Evolutionary conservation across 1,140 invertebrate genomes (phyloP).

Genomic region (Sycophaga agraensis): DNA sequence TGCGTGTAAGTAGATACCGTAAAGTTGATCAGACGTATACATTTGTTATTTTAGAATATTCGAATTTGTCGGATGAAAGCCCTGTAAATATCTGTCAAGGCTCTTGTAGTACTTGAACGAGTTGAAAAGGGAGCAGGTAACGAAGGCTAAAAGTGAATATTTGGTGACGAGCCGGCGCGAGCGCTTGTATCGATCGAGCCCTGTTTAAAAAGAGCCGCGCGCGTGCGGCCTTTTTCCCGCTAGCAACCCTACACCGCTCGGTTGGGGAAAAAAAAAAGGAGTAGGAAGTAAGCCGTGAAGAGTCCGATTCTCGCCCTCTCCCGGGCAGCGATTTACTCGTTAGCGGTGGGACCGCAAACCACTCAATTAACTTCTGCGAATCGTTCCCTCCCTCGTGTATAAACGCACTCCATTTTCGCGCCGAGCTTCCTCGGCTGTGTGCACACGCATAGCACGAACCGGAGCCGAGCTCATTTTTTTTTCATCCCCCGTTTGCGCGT

Average conservation of each 20-base stretch:
- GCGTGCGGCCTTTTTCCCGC: not conserved
- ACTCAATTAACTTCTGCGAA: constrained; percentile 47
- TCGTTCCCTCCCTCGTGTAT: not conserved
- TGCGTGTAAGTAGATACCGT: too few relatives aligned
- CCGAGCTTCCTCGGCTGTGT: not conserved
- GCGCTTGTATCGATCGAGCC: not conserved
- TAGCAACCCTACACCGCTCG: not conserved
- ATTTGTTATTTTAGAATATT: too few relatives aligned
- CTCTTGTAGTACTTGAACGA: too few relatives aligned
- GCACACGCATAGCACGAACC: not conserved
- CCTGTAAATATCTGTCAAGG: too few relatives aligned
- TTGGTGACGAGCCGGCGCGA: not conserved
- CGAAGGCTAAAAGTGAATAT: not conserved
- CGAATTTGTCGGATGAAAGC: too few relatives aligned
- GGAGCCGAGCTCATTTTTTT: not conserved
- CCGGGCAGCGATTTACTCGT: constrained; percentile 51
- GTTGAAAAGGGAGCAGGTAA: too few relatives aligned
- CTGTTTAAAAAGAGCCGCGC: not conserved
- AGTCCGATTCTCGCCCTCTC: constrained; percentile 21
- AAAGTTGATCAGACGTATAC: too few relatives aligned
- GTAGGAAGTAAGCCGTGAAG: not conserved
- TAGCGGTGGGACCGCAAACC: constrained; percentile 44
- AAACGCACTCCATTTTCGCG: too few relatives aligned
- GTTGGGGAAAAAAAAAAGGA: not conserved
- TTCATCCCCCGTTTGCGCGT: not conserved